Conservation (phyloP, 2,888 invertebrate species). For the Stegophylla sp. region DNA sequence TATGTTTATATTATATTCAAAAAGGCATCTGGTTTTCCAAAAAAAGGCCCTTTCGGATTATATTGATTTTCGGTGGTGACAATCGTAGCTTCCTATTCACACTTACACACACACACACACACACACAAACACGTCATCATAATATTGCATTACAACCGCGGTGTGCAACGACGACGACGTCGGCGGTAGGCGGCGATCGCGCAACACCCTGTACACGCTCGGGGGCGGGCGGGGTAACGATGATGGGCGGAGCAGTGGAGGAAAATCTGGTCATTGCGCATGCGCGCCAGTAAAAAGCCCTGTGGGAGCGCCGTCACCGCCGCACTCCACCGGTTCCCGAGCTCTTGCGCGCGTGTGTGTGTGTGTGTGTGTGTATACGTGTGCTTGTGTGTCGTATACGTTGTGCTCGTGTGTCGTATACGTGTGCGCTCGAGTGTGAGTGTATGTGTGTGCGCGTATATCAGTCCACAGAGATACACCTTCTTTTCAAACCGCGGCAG, state of each 20-base stretch:
- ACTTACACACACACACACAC: not conserved
- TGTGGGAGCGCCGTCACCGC: slow-evolving; percentile 56
- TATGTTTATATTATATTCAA: too few relatives aligned
- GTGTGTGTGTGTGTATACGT: not conserved
- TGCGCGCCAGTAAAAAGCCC: slow-evolving; percentile 54
- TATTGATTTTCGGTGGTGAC: too few relatives aligned
- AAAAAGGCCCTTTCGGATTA: too few relatives aligned
- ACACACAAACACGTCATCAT: not conserved
- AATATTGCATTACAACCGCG: not conserved
- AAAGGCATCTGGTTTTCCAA: too few relatives aligned
- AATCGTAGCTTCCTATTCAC: too few relatives aligned
- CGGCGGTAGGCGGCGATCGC: not conserved
- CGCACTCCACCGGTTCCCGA: not conserved
- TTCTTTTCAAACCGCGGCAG: slow-evolving; percentile 48
- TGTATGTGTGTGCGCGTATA: not conserved
- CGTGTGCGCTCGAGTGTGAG: not conserved
- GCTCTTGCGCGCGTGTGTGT: not conserved
- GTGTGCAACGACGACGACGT: too few relatives aligned
- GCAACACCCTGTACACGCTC: slow-evolving; percentile 31
- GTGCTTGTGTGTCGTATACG: not conserved
- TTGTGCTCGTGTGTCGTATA: not conserved
- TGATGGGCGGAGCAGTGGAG: slow-evolving; percentile 22
- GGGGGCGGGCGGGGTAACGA: not conserved
- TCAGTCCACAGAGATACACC: slow-evolving; percentile 33
- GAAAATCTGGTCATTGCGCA: slow-evolving; percentile 56